Percentiles rank a stretch among this genome's conserved stretches.
These are phyloP conservation scores for Hypercompe scribonia DNA, from an alignment of 2,888 invertebrate genomes.

Conservation along the genomic window DNA sequence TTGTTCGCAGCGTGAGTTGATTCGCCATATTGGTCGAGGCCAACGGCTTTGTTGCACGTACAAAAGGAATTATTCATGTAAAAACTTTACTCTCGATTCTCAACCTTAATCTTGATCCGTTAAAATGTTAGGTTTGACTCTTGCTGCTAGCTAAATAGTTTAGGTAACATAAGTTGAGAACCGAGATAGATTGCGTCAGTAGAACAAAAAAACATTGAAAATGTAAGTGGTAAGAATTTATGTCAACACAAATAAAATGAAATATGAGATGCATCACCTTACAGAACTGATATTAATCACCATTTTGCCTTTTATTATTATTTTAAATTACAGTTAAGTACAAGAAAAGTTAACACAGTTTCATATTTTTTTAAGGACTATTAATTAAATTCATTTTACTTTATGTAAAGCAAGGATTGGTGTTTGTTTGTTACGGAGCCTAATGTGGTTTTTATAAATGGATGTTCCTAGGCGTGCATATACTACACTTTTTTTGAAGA, in stretches of 20 bases:
- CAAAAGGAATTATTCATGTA: slow-evolving; percentile 28
- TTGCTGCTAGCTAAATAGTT: neutral
- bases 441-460: neutral
- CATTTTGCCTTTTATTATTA: neutral
- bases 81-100: slow-evolving; percentile 39
- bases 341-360: no score
- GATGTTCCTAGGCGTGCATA: no score
- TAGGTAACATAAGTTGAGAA: neutral
- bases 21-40: slow-evolving; percentile 38
- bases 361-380: neutral
- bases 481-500: no score
- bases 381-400: no score
- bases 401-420: no score
- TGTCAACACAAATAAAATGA: neutral
- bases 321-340: neutral
- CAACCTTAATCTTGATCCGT: slow-evolving; percentile 34
- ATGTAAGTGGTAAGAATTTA: neutral
- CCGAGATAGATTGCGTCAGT: neutral
- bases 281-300: neutral
- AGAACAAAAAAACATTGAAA: neutral
- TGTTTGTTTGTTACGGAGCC: no score
- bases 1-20: slow-evolving; percentile 80
- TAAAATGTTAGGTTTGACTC: neutral
- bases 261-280: slow-evolving; percentile 1
- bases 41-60: slow-evolving; percentile 39